These are phyloP conservation scores for Nephila pilipes DNA, from an alignment of 1,140 invertebrate species.

Conservation along the genomic window DNA sequence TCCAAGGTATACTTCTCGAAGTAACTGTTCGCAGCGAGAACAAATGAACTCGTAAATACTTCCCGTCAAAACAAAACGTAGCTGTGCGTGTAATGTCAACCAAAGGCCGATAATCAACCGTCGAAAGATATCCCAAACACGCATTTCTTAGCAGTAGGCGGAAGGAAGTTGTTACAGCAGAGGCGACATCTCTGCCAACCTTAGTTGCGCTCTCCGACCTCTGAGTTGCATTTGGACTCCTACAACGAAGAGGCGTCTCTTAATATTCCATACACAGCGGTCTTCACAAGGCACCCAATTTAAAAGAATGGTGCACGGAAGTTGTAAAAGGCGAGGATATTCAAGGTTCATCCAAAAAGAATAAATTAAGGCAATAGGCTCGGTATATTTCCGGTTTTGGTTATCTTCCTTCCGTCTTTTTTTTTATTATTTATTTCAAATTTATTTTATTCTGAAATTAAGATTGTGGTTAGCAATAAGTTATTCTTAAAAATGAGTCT, in stretches of 20 bases:
- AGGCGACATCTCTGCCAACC: constrained; percentile 23
- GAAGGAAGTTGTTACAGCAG: constrained; percentile 22
- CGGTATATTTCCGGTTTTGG: neutral
- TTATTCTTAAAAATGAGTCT: no score
- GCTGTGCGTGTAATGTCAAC: constrained; percentile 13
- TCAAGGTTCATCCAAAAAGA: constrained; percentile 20
- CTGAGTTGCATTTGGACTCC: constrained; percentile 5
- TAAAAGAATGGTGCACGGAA: neutral
- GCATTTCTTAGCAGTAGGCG: neutral
- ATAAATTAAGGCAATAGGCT: neutral
- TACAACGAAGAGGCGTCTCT: neutral
- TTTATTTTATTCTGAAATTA: no score
- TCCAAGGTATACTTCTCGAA: neutral
- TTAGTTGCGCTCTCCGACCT: neutral
- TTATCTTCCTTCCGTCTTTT: neutral
- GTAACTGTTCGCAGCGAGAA: neutral
- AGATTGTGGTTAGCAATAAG: no score
- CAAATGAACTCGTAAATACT: constrained; percentile 21
- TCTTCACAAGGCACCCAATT: neutral
- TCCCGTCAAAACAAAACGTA: constrained; percentile 20
- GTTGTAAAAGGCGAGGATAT: neutral
- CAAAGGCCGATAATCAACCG: constrained; percentile 7
- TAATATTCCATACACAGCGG: neutral
- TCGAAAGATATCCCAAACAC: constrained; percentile 15
- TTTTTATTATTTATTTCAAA: neutral